Base-by-base conservation (phyloP, 2,888 invertebrate genomes). In the Sarcophaga subvicina region DNA sequence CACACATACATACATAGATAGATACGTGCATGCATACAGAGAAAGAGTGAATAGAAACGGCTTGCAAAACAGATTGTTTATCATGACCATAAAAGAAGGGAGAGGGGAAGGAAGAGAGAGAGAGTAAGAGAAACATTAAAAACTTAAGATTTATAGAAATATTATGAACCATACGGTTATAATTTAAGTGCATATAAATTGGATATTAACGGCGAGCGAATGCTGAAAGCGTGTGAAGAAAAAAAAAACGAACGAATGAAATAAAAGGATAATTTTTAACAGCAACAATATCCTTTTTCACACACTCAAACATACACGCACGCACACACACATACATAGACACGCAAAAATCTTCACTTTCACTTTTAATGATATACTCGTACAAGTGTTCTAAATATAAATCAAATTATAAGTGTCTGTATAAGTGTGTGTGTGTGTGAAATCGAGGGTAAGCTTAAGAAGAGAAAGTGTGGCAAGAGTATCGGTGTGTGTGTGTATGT, bases 131-230 rank as follows among this genome's bases (percentile, higher is more conserved):
- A 64, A 79, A 80, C 47, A 73, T 59, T 71, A 62, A 69, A 71
- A 84, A 79, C 72, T 76, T 75, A 82, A 84, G 84, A 84, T 84
- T 84, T 84, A 82, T 82, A 76, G 67, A 79, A 76, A 63, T 87
- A 79, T 79, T 87, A 84, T 79, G 62, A 87, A 87, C n/a, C n/a
- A 77, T 72, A 85, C 25, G 66, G 78, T 67, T 63, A 71, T 45
- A 78, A 81, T 66, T 87, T 62, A 79, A 84, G 81, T 62, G 83
- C 81, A 81, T 82, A 84, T 87, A 84, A 87, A 87, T 84, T 84
- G 82, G 80, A 83, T 80, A 70, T 80, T 70, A 75, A 84, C 64
- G 64, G 69, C 79, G 54, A 83, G 66, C 11, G 62, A 60, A 71
- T 70, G 69, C 63, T 3, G 60, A n/a, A 59, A 59, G 10, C 10